Conservation (phyloP, 2,797 vertebrate genomes). For the Acrossocheilus wenchowensis region DNA sequence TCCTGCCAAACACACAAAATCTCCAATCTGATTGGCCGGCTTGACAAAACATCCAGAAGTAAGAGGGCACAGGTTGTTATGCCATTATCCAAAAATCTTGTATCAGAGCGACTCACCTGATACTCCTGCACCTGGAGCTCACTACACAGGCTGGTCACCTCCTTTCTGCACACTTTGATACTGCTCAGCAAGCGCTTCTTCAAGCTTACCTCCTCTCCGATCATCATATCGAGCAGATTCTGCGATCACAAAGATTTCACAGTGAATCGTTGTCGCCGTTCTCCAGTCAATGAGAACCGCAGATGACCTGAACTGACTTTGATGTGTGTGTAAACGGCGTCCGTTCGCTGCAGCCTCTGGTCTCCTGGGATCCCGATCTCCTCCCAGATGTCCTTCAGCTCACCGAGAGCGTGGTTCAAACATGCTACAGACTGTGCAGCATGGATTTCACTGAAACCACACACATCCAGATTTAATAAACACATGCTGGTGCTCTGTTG, state of each 20-base stretch:
- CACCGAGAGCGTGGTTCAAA: no score
- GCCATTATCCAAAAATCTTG: background rate
- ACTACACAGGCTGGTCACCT: conserved; percentile 76
- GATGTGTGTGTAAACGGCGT: no score
- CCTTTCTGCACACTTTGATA: conserved; percentile 79
- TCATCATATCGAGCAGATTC: conserved; percentile 90
- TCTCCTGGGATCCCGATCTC: no score
- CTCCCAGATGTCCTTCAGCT: no score
- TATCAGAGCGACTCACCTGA: conserved; percentile 74
- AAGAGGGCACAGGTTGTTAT: background rate
- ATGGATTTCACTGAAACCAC: conserved; percentile 23
- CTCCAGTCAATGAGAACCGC: background rate
- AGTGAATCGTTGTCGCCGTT: background rate
- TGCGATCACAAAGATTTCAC: conserved; percentile 56
- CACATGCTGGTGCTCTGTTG: no score
- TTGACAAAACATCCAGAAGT: background rate
- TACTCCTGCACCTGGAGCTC: conserved; percentile 83
- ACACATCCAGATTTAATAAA: conserved; percentile 19
- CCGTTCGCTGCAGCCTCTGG: no score
- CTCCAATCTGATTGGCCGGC: conserved; percentile 9
- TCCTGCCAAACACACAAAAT: conserved; percentile 69
- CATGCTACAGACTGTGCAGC: no score
- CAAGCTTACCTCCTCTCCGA: conserved; percentile 87
- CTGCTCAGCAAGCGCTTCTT: conserved; percentile 83
- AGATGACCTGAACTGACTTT: conserved; percentile 68